Conservation (phyloP, 2,888 invertebrate species). For the Andrena flavipes region DNA sequence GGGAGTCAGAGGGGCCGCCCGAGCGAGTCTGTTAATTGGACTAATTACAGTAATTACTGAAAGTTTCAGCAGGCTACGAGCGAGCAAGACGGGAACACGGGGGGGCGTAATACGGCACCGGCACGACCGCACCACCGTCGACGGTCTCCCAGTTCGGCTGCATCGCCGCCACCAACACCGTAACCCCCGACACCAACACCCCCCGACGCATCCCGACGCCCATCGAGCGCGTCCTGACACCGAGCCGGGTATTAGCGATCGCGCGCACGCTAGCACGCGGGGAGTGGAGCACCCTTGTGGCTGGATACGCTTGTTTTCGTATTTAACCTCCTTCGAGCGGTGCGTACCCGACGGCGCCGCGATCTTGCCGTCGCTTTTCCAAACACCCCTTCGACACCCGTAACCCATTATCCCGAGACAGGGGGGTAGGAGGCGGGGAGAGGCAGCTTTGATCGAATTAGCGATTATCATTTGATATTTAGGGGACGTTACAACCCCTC, state of each 20-base stretch:
- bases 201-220: conserved; percentile 33
- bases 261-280: conserved; percentile 59
- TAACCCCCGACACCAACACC: conserved; percentile 57
- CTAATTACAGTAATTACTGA: conserved; percentile 85
- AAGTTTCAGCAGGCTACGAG: conserved; percentile 81
- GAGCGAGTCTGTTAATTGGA: conserved; percentile 85
- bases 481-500: conserved; percentile 41
- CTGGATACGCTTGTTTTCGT: conserved; percentile 79
- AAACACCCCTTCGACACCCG: conserved; percentile 34
- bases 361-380: conserved; percentile 25
- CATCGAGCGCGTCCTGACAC: conserved; percentile 67
- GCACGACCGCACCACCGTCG: conserved; percentile 63
- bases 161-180: conserved; percentile 70
- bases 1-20: conserved; percentile 78
- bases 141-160: conserved; percentile 60
- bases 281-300: conserved; percentile 75
- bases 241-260: conserved; percentile 80
- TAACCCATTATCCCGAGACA: conserved; percentile 29
- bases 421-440: neutral
- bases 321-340: conserved; percentile 69
- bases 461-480: conserved; percentile 69
- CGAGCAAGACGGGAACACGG: conserved; percentile 67
- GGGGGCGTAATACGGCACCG: conserved; percentile 75
- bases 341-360: conserved; percentile 12
- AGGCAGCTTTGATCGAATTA: conserved; percentile 74